These are phyloP conservation scores for Cryptocephalus primarius DNA, from an alignment of 2,888 invertebrate species.

Conservation along the genomic window DNA sequence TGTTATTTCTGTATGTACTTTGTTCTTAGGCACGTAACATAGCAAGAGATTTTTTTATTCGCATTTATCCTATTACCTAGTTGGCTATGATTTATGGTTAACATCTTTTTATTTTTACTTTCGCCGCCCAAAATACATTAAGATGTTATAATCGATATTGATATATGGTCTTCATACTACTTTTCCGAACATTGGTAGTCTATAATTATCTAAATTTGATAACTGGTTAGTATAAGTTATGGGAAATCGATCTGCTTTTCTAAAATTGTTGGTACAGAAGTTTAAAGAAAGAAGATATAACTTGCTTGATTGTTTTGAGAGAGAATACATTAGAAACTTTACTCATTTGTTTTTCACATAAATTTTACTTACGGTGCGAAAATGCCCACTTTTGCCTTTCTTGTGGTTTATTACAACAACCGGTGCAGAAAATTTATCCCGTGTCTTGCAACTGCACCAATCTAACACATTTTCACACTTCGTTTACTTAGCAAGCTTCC, in stretches of 20 bases:
- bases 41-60: slow-evolving; percentile 7
- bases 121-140: slow-evolving; percentile 6
- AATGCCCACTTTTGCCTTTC: background rate
- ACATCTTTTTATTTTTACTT: slow-evolving; percentile 3
- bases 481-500: too few relatives aligned
- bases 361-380: too few relatives aligned
- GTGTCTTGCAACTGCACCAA: slow-evolving; percentile 10
- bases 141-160: slow-evolving; percentile 4
- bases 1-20: too few relatives aligned
- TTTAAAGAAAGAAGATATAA: too few relatives aligned
- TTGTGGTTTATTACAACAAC: slow-evolving; percentile 8
- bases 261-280: too few relatives aligned
- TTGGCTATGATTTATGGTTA: slow-evolving; percentile 2
- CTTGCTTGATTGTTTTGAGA: too few relatives aligned
- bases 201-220: slow-evolving; percentile 7
- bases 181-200: slow-evolving; percentile 2
- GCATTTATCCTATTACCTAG: slow-evolving; percentile 6
- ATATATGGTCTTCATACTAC: slow-evolving; percentile 2
- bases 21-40: background rate
- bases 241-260: too few relatives aligned
- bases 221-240: background rate
- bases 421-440: slow-evolving; percentile 11
- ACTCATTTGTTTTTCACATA: too few relatives aligned
- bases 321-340: too few relatives aligned
- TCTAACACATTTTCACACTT: slow-evolving; percentile 9